Evolutionary conservation across 2,113 vertebrate genomes (phyloP).

Genomic region (Pluvialis apricaria): DNA sequence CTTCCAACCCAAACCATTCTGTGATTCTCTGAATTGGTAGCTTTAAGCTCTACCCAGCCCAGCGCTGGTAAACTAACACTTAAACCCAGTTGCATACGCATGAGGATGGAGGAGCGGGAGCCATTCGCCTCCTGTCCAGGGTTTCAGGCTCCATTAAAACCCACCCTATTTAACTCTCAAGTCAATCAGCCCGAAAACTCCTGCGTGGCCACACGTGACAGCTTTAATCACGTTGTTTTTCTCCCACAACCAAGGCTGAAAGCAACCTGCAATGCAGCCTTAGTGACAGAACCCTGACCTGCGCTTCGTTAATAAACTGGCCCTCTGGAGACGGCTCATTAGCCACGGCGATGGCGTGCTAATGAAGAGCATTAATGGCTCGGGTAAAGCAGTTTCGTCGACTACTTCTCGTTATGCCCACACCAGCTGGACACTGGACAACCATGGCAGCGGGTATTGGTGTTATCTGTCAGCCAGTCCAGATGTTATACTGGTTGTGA

Average conservation of each 20-base stretch:
- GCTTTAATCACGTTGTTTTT: background rate
- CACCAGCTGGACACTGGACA: background rate
- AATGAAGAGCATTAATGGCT: background rate
- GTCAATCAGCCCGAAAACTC: background rate
- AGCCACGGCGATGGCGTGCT: background rate
- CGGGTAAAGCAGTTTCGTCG: background rate
- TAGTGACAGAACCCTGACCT: background rate
- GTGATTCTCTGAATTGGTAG: too few relatives aligned
- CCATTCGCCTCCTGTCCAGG: accelerated
- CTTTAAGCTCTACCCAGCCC: background rate
- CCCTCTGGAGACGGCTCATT: background rate
- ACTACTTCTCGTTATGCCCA: background rate
- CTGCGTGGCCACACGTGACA: accelerated
- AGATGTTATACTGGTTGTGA: background rate
- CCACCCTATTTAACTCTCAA: accelerated
- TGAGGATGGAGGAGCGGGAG: background rate
- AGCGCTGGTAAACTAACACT: background rate
- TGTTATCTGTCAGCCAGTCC: too few relatives aligned
- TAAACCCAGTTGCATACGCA: accelerated
- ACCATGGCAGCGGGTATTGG: background rate
- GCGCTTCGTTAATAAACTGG: background rate
- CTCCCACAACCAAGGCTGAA: background rate
- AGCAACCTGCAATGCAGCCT: background rate
- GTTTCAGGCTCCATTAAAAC: background rate
- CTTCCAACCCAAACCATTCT: background rate